Base-by-base conservation (phyloP, 2,797 vertebrate species). In the Allochrocebus solatus region DNA sequence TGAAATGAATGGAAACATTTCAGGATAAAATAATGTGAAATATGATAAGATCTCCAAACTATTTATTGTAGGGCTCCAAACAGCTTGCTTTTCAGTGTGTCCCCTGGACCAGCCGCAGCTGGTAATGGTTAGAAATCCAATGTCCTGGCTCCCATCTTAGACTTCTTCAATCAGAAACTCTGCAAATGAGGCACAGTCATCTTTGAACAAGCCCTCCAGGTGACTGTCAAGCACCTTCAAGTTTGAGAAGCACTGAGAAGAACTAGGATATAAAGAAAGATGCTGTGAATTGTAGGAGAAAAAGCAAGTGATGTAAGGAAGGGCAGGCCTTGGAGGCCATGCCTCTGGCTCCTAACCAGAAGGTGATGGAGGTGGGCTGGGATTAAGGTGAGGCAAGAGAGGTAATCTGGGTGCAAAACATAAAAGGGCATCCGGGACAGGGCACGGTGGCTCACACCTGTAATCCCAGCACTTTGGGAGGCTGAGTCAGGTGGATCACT, bases 371-470 rank as follows among this genome's bases (percentile, higher is more conserved):
- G 30, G 19, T 3, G 30, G 6, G 16, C 41, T 57, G 22, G 46
- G 17, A 2, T 33, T 39, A 8, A 53, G 14, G 30, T 5, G 11
- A 50, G 70, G 14, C 4, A 11, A 46, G 48, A 2, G 14, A 36
- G 14, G 33, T 48, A 4, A 7, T 61, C 12, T 12, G 75, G 10
- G 14, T 6, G 0, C 26, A 41, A 28, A 93, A 30, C 1, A 1
- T 4, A 11, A 48, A 50, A 5, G n/a, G 19, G 13, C 8, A 39
- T 4, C 11, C 0, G 1, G 67, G 3, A 33, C 30, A 7, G 16
- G 61, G 14, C 16, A 5, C 0, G 8, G 30, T 64, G 30, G 61
- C 14, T 64, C 30, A 64, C 4, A 33, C 61, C 61, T 67, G 7
- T 67, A 67, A 67, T 67, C 61, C 30, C 17, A 67, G 61, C 30